Evolutionary conservation across 2,797 vertebrate species (phyloP).

Genomic region (Hyperoplus immaculatus): DNA sequence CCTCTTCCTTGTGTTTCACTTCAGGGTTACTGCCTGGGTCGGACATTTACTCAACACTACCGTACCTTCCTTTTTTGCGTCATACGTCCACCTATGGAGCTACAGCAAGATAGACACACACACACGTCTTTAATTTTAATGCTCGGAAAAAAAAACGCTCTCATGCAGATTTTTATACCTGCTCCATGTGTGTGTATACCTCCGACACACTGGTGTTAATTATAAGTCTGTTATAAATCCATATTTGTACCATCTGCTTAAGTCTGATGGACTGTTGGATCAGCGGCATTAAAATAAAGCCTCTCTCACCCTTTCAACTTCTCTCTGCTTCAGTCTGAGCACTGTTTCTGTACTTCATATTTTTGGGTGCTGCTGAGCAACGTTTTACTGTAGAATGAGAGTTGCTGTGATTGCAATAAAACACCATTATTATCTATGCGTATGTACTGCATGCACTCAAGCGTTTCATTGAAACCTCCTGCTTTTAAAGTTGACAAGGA

Average conservation of each 20-base stretch:
- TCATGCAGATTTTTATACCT: neutral
- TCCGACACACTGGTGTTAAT: conserved; percentile 23
- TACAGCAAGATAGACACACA: conserved; percentile 3
- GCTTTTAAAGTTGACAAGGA: conserved; percentile 61
- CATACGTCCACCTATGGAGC: conserved; percentile 13
- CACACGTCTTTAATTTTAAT: neutral
- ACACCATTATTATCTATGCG: conserved; percentile 4
- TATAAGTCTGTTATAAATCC: conserved; percentile 11
- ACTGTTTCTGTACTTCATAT: conserved; percentile 45
- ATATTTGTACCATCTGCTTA: conserved; percentile 46
- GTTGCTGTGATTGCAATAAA: conserved; percentile 16
- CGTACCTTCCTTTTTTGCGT: conserved; percentile 6
- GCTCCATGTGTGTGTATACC: neutral
- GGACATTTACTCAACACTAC: conserved; percentile 35
- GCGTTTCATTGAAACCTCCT: conserved; percentile 25
- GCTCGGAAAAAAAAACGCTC: neutral
- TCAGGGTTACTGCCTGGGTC: conserved; percentile 22
- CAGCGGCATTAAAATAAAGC: conserved; percentile 63
- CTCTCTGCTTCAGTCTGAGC: conserved; percentile 45
- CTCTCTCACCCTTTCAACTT: conserved; percentile 12
- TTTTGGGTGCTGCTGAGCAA: conserved; percentile 3
- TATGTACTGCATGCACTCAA: conserved; percentile 6
- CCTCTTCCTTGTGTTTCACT: conserved; percentile 27
- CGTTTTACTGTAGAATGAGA: conserved; percentile 4
- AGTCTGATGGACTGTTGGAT: conserved; percentile 56